A percentile compares a stretch with the other conserved stretches of the same genome.
These are phyloP conservation scores for Onthophagus sagittarius DNA, from an alignment of 2,888 invertebrate genomes.

Conservation along the genomic window DNA sequence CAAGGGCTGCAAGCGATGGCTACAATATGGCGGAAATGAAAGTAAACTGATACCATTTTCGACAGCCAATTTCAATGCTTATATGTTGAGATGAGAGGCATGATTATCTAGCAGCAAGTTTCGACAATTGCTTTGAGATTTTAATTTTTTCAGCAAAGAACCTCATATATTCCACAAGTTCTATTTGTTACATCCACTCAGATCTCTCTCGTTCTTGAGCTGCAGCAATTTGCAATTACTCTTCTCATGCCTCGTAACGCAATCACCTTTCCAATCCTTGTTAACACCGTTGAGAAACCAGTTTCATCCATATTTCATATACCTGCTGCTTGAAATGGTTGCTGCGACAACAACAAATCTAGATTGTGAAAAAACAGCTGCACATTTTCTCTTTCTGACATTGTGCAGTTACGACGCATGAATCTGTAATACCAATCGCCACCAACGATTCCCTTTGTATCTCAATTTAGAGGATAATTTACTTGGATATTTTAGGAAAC, in stretches of 20 bases:
- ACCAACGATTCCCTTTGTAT: not conserved
- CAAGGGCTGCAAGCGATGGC: too few species aligned
- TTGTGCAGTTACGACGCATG: too few species aligned
- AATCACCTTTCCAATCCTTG: slow-evolving; percentile 17
- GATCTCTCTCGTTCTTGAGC: slow-evolving; percentile 20
- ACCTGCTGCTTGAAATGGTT: slow-evolving; percentile 3
- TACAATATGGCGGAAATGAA: too few species aligned
- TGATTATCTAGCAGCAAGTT: too few species aligned
- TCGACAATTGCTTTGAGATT: too few species aligned
- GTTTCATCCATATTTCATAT: slow-evolving; percentile 22
- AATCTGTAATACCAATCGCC: not conserved
- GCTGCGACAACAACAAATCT: not conserved
- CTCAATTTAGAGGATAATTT: slow-evolving; percentile 15
- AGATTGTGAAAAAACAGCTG: slow-evolving; percentile 15
- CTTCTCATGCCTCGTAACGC: not conserved
- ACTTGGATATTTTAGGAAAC: slow-evolving; percentile 19
- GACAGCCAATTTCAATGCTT: too few species aligned
- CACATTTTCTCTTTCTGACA: too few species aligned
- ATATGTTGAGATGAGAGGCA: too few species aligned
- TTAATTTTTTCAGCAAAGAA: too few species aligned
- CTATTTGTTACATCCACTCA: too few species aligned
- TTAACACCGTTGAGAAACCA: slow-evolving; percentile 21
- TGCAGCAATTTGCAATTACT: slow-evolving; percentile 19
- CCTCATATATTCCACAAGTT: too few species aligned
- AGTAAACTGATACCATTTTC: too few species aligned